phyloP scores from a whole-genome alignment of 2,113 vertebrate species.

The Triplophysa tibetana region DNA sequence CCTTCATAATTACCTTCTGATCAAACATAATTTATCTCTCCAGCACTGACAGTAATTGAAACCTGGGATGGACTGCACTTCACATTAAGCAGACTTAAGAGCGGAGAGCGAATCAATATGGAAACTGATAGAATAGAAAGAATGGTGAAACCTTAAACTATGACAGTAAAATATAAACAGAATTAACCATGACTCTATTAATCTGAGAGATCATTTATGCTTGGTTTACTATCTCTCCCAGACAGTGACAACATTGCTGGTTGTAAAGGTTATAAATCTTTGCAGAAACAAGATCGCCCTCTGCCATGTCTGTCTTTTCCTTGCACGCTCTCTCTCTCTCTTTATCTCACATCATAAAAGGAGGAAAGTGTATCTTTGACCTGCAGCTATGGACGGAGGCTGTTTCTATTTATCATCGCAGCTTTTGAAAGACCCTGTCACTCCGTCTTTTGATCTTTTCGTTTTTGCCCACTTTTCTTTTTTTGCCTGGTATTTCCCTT shows the following conservation, averaged over 20 bases:
- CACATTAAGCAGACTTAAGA: background rate
- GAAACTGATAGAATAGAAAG: background rate
- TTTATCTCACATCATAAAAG: conserved; percentile 12
- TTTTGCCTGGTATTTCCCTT: background rate
- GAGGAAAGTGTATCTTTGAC: conserved; percentile 58
- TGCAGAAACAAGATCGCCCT: conserved; percentile 21
- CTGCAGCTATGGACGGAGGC: conserved; percentile 61
- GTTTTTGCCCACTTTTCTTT: background rate
- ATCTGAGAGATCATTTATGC: conserved; percentile 33
- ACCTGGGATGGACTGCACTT: background rate
- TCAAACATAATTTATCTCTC: background rate
- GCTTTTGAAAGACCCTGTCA: conserved; percentile 30
- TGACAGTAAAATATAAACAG: background rate
- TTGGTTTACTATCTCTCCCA: conserved; percentile 29
- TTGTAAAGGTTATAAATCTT: conserved; percentile 27
- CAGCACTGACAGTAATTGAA: conserved; percentile 1
- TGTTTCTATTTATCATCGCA: conserved; percentile 55
- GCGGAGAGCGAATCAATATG: background rate
- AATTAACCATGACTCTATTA: conserved; percentile 1
- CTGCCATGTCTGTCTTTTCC: conserved; percentile 10
- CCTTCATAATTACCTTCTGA: background rate
- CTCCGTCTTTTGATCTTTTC: background rate
- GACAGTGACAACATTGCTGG: conserved; percentile 32
- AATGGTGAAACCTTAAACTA: background rate
- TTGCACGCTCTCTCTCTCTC: background rate